Percentiles rank a stretch among this genome's conserved stretches.
Conservation (phyloP, 1,140 invertebrate species). For the Drosophila pruinosa region DNA sequence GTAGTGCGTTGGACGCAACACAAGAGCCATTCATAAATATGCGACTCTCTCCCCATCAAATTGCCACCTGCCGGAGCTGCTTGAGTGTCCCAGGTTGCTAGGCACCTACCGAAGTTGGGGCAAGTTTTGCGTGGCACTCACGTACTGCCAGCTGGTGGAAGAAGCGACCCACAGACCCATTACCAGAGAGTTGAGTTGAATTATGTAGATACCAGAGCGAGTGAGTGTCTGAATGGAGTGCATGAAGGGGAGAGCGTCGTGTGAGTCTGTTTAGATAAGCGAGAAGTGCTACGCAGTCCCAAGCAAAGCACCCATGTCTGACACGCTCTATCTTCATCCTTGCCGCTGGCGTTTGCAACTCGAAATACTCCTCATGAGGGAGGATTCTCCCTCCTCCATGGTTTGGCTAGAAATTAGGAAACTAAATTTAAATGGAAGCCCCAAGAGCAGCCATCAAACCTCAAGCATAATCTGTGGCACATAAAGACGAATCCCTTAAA, state of each 20-base stretch:
- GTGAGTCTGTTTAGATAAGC: slow-evolving; percentile 59
- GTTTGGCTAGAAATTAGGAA: slow-evolving; percentile 41
- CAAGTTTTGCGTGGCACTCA: slow-evolving; percentile 56
- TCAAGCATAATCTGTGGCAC: slow-evolving; percentile 17
- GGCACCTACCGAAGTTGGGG: slow-evolving; percentile 5
- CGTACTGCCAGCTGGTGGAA: slow-evolving; percentile 36
- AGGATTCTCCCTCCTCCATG: not conserved
- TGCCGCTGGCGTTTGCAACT: slow-evolving; percentile 32
- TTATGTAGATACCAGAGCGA: slow-evolving; percentile 9
- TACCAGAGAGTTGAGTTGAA: slow-evolving; percentile 6
- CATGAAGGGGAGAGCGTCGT: not conserved
- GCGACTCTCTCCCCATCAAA: slow-evolving; percentile 27
- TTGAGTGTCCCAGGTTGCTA: not conserved
- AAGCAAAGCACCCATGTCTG: not conserved
- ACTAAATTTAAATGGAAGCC: slow-evolving; percentile 35
- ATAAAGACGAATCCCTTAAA: slow-evolving; percentile 15
- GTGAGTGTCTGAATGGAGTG: not conserved
- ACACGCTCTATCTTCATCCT: not conserved
- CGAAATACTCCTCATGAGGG: slow-evolving; percentile 18
- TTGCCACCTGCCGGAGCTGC: not conserved
- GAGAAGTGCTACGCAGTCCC: slow-evolving; percentile 28
- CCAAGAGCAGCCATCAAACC: slow-evolving; percentile 14
- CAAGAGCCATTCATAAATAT: slow-evolving; percentile 69
- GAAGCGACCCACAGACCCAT: slow-evolving; percentile 58
- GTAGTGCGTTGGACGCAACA: slow-evolving; percentile 63